phyloP scores from a whole-genome alignment of 1,140 invertebrate genomes.

The Cryptotermes secundus region DNA sequence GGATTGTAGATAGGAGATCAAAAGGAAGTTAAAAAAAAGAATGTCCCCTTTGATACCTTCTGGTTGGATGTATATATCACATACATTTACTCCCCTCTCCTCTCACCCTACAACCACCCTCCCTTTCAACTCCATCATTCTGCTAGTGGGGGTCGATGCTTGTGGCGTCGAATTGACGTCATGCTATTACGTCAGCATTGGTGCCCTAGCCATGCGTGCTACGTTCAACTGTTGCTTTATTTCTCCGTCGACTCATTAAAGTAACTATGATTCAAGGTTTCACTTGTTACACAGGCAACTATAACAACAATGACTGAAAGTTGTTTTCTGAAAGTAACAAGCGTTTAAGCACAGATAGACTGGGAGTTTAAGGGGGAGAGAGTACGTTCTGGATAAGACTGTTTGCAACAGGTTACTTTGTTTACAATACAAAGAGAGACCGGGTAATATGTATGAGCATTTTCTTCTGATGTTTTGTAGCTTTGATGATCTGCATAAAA shows the following conservation, averaged over 20 bases:
- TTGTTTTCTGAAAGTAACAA: neutral
- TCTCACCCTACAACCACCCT: neutral
- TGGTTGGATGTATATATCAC: neutral
- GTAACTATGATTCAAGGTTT: neutral
- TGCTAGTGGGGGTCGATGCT: neutral
- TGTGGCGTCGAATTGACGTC: conserved; percentile 13
- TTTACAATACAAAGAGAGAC: too few species aligned
- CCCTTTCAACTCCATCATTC: neutral
- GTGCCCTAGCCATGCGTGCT: neutral
- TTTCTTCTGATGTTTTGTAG: too few species aligned
- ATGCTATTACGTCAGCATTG: conserved; percentile 11
- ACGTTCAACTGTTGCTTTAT: neutral
- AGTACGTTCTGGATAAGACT: too few species aligned
- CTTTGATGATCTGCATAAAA: too few species aligned
- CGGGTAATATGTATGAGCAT: too few species aligned
- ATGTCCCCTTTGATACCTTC: neutral
- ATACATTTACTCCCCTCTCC: neutral
- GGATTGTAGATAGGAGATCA: too few species aligned
- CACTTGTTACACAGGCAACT: neutral
- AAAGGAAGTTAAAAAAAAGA: neutral
- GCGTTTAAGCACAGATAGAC: neutral
- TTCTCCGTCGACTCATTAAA: neutral
- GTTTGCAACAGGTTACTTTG: too few species aligned
- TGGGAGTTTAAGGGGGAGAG: too few species aligned
- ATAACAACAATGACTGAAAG: neutral